Percentiles rank a stretch among this genome's conserved stretches.
Evolutionary conservation across 2,113 vertebrate genomes (phyloP).

Genomic region (Neolamprologus modestus): DNA sequence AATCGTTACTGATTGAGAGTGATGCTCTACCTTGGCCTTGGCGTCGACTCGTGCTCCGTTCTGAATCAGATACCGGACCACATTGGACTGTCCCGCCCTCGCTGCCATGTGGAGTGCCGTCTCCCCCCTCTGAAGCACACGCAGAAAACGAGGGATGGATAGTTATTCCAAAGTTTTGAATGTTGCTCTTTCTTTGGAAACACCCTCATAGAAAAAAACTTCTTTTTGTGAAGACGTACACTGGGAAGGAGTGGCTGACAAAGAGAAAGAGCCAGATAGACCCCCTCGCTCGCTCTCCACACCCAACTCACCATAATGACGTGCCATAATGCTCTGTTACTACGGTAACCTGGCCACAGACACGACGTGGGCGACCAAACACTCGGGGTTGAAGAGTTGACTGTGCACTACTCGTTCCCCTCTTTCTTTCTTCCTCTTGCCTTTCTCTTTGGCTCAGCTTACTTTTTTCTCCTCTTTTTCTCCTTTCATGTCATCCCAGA

Average conservation of each 20-base stretch:
- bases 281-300: conserved; percentile 7
- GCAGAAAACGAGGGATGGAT: background rate
- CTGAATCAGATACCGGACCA: conserved; percentile 89
- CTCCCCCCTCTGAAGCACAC: conserved; percentile 85
- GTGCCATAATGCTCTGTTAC: conserved; percentile 48
- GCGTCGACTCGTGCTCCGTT: conserved; percentile 91
- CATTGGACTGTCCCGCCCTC: conserved; percentile 89
- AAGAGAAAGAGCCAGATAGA: background rate
- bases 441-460: background rate
- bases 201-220: background rate
- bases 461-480: background rate
- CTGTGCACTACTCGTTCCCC: background rate
- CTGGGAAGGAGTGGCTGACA: background rate
- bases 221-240: background rate
- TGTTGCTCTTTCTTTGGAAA: background rate
- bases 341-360: conserved; percentile 62
- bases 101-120: conserved; percentile 97
- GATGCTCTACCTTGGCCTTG: conserved; percentile 84
- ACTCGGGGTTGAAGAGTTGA: conserved; percentile 38
- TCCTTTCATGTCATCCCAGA: background rate
- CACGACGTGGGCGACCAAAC: conserved; percentile 45
- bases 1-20: background rate
- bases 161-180: background rate
- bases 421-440: background rate
- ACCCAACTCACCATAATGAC: conserved; percentile 44